phyloP scores from a whole-genome alignment of 1,140 invertebrate genomes.

The Scylla paramamosain region DNA sequence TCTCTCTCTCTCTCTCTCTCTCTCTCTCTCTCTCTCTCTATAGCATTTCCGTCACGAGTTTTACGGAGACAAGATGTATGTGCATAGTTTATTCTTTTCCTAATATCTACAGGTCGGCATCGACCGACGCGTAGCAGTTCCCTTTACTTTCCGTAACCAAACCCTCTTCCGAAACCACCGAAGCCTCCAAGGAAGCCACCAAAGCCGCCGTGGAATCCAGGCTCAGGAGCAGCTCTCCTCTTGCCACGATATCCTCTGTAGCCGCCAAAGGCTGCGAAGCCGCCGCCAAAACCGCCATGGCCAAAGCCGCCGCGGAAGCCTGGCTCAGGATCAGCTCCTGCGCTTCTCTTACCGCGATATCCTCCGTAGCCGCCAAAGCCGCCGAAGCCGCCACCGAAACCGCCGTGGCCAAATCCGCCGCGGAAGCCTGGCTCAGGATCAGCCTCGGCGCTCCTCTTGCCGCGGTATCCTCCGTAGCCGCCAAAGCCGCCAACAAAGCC shows the following conservation, averaged over 20 bases:
- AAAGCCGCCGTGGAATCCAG: neutral
- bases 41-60: too few species aligned
- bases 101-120: too few species aligned
- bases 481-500: neutral
- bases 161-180: neutral
- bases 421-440: neutral
- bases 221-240: too few species aligned
- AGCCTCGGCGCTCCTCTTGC: constrained; percentile 8
- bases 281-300: neutral
- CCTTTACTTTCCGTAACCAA: neutral
- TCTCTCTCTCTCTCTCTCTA: too few species aligned
- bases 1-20: too few species aligned
- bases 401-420: neutral
- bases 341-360: neutral
- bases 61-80: too few species aligned
- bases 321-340: neutral
- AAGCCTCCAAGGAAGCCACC: neutral
- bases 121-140: neutral
- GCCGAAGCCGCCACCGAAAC: neutral
- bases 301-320: neutral
- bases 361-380: neutral
- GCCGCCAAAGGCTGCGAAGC: neutral
- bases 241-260: neutral
- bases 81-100: too few species aligned
- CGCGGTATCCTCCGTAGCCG: neutral